Percentiles rank a stretch among this genome's conserved stretches.
Conservation (phyloP, 2,888 invertebrate species). For the Pandemis corylana region DNA sequence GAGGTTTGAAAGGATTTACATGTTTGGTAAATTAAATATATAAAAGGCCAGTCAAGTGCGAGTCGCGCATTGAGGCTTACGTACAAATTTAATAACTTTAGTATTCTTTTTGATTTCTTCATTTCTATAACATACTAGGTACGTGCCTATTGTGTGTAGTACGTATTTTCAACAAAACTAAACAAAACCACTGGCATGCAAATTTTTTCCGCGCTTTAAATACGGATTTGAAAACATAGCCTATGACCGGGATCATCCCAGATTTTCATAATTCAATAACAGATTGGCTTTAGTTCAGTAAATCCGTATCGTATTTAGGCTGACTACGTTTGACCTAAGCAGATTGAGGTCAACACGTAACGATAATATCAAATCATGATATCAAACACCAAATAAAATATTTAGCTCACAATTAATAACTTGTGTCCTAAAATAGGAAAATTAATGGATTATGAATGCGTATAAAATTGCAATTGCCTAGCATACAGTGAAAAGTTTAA, state of each 20-base stretch:
- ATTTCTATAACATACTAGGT: no score
- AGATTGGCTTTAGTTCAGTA: not conserved
- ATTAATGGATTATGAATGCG: no score
- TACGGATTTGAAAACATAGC: conserved; percentile 16
- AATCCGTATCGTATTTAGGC: conserved; percentile 17
- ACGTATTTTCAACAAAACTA: not conserved
- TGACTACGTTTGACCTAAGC: conserved; percentile 20
- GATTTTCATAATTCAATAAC: conserved; percentile 35
- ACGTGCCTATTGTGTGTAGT: no score
- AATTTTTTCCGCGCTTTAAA: not conserved
- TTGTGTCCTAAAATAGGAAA: no score
- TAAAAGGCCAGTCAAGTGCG: no score
- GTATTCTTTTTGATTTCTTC: no score
- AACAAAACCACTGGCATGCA: not conserved
- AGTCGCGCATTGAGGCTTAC: no score
- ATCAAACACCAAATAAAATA: not conserved
- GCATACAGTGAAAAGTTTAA: no score
- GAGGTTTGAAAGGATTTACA: not conserved
- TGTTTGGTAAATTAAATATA: not conserved
- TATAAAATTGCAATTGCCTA: no score
- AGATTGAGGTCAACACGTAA: conserved; percentile 32
- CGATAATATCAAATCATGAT: not conserved
- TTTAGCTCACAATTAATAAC: not conserved
- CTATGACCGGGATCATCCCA: conserved; percentile 12
- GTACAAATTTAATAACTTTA: no score